Conservation (phyloP, 2,113 vertebrate species). For the Seriola rivoliana region DNA sequence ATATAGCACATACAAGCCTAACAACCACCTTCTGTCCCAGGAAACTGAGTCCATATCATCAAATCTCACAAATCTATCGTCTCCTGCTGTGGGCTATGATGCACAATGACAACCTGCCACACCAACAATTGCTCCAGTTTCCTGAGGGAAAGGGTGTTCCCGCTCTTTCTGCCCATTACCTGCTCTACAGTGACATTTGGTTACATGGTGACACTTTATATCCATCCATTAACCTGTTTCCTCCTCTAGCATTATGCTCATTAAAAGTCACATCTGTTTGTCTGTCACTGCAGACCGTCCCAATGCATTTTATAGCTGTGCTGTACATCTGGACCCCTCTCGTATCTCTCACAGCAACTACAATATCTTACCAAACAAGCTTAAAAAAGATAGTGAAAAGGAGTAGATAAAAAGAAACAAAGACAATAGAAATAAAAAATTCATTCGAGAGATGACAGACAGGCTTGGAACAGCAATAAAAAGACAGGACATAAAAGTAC, state of each 20-base stretch:
- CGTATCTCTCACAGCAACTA: slow-evolving; percentile 34
- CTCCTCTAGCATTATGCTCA: slow-evolving; percentile 70
- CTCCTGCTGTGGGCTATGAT: slow-evolving; percentile 13
- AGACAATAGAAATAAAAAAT: slow-evolving; percentile 26
- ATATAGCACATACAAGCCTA: slow-evolving; percentile 1
- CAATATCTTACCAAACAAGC: slow-evolving; percentile 11
- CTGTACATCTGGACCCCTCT: slow-evolving; percentile 70
- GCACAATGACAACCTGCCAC: slow-evolving; percentile 26
- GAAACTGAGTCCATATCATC: slow-evolving; percentile 4
- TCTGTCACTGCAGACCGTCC: slow-evolving; percentile 44
- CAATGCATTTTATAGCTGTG: slow-evolving; percentile 42
- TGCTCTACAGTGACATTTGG: slow-evolving; percentile 48
- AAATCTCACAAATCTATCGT: slow-evolving; percentile 16
- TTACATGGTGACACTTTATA: slow-evolving; percentile 70
- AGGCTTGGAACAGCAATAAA: slow-evolving; percentile 27
- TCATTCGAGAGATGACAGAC: slow-evolving; percentile 12
- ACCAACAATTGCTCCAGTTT: slow-evolving; percentile 30
- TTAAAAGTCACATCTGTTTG: slow-evolving; percentile 80
- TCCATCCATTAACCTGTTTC: slow-evolving; percentile 70
- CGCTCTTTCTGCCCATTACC: slow-evolving; percentile 46
- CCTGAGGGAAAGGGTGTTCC: slow-evolving; percentile 45
- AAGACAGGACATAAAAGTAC: slow-evolving; percentile 40
- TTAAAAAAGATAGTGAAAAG: not conserved
- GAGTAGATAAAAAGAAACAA: slow-evolving; percentile 29
- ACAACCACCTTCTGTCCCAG: slow-evolving; percentile 10